Conservation (phyloP, 2,113 vertebrate genomes). For the Lycocorax pyrrhopterus region DNA sequence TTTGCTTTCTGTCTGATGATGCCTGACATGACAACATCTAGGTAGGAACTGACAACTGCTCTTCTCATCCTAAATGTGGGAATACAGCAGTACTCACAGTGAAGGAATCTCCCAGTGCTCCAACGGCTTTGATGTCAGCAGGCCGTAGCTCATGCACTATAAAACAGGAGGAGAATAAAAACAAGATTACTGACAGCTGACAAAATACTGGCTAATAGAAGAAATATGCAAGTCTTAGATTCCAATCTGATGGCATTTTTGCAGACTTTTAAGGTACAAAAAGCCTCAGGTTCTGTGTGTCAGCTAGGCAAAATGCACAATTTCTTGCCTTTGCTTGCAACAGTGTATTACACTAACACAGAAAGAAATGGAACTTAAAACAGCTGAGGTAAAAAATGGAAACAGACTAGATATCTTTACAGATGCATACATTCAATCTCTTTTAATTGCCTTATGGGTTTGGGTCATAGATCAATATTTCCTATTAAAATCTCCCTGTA, state of each 20-base stretch:
- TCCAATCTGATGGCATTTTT: neutral
- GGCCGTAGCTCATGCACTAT: constrained; percentile 84
- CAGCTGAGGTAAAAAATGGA: neutral
- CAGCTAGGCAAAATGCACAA: neutral
- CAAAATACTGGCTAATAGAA: neutral
- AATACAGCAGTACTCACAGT: constrained; percentile 75
- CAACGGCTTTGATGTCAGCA: constrained; percentile 84
- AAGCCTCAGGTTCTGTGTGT: neutral
- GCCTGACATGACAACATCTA: neutral
- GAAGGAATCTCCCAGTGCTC: constrained; percentile 87
- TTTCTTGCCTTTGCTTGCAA: neutral
- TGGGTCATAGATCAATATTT: neutral
- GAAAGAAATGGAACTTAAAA: neutral
- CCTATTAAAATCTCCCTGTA: neutral
- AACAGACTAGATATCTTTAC: neutral
- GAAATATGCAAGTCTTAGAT: neutral
- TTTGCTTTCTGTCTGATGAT: neutral
- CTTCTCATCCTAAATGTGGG: neutral
- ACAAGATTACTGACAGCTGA: neutral
- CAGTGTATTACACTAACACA: neutral
- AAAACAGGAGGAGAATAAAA: neutral
- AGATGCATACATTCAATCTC: neutral
- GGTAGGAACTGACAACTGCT: neutral
- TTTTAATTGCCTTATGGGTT: neutral
- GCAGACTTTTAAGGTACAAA: neutral